A percentile compares a stretch with the other conserved stretches of the same genome.
These are phyloP conservation scores for Nannospalax galili DNA, from an alignment of 2,113 vertebrate species.

Conservation along the genomic window DNA sequence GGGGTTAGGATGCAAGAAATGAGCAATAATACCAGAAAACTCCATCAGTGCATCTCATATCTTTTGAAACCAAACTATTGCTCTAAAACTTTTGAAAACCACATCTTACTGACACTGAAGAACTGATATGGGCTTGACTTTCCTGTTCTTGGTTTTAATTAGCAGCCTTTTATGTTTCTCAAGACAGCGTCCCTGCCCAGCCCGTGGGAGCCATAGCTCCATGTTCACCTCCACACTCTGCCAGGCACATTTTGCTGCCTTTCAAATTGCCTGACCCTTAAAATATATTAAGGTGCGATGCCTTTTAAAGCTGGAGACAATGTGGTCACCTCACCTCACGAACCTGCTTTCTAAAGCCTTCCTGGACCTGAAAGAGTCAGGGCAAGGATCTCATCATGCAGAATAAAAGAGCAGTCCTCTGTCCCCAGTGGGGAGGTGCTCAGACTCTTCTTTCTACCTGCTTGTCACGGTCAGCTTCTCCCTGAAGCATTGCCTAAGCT, in stretches of 20 bases:
- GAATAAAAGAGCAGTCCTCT: neutral
- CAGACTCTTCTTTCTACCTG: no score
- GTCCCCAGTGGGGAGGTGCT: neutral
- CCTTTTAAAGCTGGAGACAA: neutral
- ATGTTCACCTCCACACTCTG: neutral
- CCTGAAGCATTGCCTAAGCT: neutral
- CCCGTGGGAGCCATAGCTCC: neutral
- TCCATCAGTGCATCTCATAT: neutral
- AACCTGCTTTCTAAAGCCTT: neutral
- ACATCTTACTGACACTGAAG: conserved; percentile 29
- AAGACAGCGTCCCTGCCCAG: neutral
- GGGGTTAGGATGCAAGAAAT: neutral
- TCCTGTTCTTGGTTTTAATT: neutral
- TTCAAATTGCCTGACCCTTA: neutral
- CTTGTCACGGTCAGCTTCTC: neutral
- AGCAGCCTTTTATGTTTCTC: conserved; percentile 24
- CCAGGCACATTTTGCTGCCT: neutral
- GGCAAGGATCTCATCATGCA: neutral
- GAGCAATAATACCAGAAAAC: conserved; percentile 17
- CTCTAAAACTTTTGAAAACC: neutral
- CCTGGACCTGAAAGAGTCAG: neutral
- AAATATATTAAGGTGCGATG: neutral
- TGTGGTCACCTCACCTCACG: neutral
- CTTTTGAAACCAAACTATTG: neutral
- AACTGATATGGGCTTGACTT: neutral